Percentiles rank a stretch among this genome's conserved stretches.
Conservation (phyloP, 2,797 vertebrate species). For the Neosalanx taihuensis region DNA sequence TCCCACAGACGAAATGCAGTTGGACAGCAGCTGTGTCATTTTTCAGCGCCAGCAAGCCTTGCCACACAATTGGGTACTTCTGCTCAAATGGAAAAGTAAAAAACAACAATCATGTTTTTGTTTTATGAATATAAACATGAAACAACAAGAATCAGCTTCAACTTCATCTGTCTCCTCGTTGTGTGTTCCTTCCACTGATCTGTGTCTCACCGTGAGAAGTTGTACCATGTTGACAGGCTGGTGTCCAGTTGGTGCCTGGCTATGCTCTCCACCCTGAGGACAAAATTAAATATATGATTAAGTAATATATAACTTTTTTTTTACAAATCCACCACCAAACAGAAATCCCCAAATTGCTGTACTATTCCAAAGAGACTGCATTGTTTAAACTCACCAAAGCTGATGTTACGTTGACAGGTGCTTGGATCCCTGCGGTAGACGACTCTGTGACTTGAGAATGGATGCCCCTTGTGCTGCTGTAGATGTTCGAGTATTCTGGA, state of each 20-base stretch:
- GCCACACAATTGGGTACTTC: slow-evolving; percentile 99
- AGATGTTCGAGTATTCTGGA: slow-evolving; percentile 84
- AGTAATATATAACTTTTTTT: background rate
- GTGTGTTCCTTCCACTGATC: background rate
- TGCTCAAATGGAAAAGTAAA: slow-evolving; percentile 54
- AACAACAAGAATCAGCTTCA: slow-evolving; percentile 1
- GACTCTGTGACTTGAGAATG: slow-evolving; percentile 80
- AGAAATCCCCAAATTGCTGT: background rate
- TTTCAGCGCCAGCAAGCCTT: slow-evolving; percentile 95
- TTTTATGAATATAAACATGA: slow-evolving; percentile 1
- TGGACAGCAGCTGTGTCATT: slow-evolving; percentile 97
- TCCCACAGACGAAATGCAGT: slow-evolving; percentile 96
- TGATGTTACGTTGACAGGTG: slow-evolving; percentile 80
- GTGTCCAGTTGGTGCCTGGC: slow-evolving; percentile 73
- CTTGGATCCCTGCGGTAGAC: slow-evolving; percentile 77
- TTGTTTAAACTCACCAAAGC: slow-evolving; percentile 75
- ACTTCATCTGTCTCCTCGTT: background rate
- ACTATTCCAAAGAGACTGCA: background rate
- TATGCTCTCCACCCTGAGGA: slow-evolving; percentile 77
- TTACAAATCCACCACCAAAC: background rate
- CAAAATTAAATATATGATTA: slow-evolving; percentile 46
- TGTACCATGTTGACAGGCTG: slow-evolving; percentile 95
- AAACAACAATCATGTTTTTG: too few species aligned
- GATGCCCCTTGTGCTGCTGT: slow-evolving; percentile 83
- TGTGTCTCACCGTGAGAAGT: slow-evolving; percentile 85